Evolutionary conservation across 2,113 vertebrate genomes (phyloP), one percentile per base, ranked within the genome.

Genomic region (Eupsittula cactorum): DNA sequence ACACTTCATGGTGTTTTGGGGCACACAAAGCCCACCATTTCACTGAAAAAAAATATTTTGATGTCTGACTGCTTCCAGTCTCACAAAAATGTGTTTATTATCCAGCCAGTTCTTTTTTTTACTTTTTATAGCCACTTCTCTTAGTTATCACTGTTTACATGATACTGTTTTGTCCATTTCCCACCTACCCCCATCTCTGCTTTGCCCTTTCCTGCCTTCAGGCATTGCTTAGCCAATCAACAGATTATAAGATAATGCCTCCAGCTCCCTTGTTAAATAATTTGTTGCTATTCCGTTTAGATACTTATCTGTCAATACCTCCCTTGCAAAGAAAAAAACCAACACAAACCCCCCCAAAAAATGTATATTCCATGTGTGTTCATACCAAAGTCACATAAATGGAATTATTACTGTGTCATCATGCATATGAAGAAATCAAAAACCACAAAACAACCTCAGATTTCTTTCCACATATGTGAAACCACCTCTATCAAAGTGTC

Each of bases 151-250:
- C 3, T 8, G 47, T 91, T 88, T 41, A 74, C 47, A 64, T 47
- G 71, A 69, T 23, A 6, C 0, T 82, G 6, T 50, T 82, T 5
- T 2, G 0, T 27, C 28, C 27, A 6, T 55, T 35, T 20, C 17
- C 11, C 6, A 13, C 29, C 27, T 42, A 13, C 2, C 8, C 3
- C 6, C 3, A 14, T 21, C 10, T 69, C 27, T 94, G 18, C 37
- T n/a, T 37, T 24, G 9, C 10, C 29, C 5, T 71, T 83, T 80
- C 18, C 33, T 39, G 9, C 17, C 53, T 70, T 57, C 50, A 78
- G 39, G 15, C 17, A 71, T 53, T 84, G 12, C 41, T 78, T 59
- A 82, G n/a, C 7, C n/a, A 53, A 83, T 15, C 6, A 82, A 52
- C 10, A 74, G 2, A 20, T 64, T 74, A 13, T 44, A 52, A 76